A percentile compares a stretch with the other conserved stretches of the same genome.
Conservation (phyloP, 2,888 invertebrate genomes). For the Apodemia duryi region DNA sequence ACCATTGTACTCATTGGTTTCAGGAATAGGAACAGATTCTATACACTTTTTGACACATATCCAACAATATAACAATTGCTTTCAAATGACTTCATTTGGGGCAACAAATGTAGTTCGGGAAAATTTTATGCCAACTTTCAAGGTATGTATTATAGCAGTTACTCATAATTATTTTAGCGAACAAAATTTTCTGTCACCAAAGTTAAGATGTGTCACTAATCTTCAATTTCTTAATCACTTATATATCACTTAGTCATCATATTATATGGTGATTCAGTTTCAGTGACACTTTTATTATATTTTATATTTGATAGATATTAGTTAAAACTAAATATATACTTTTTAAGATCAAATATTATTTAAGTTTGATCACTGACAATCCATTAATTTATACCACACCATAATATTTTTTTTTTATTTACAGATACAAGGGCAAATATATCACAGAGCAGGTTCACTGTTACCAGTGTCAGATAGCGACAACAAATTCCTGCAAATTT, state of each 20-base stretch:
- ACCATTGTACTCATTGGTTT: slow-evolving; percentile 36
- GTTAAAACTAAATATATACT: no score
- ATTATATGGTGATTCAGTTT: no score
- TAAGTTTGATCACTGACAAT: no score
- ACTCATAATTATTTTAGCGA: no score
- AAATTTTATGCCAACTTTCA: slow-evolving; percentile 38
- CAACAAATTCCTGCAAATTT: slow-evolving; percentile 36
- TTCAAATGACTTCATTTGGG: slow-evolving; percentile 43
- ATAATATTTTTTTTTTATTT: slow-evolving; percentile 27
- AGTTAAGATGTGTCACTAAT: no score
- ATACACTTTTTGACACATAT: slow-evolving; percentile 37
- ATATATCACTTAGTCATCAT: no score
- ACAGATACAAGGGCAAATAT: slow-evolving; percentile 35
- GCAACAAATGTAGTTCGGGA: slow-evolving; percentile 34
- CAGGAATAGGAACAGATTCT: slow-evolving; percentile 34
- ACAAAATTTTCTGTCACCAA: no score
- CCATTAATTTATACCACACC: no score
- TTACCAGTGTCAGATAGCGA: slow-evolving; percentile 31
- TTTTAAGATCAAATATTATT: no score
- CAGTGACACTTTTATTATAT: no score
- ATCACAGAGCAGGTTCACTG: slow-evolving; percentile 32
- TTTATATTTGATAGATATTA: no score
- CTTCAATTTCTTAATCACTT: no score
- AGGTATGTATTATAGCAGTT: slow-evolving; percentile 25
- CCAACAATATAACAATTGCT: slow-evolving; percentile 39